phyloP scores from a whole-genome alignment of 2,888 invertebrate genomes.

The Amblyteles armatorius region DNA sequence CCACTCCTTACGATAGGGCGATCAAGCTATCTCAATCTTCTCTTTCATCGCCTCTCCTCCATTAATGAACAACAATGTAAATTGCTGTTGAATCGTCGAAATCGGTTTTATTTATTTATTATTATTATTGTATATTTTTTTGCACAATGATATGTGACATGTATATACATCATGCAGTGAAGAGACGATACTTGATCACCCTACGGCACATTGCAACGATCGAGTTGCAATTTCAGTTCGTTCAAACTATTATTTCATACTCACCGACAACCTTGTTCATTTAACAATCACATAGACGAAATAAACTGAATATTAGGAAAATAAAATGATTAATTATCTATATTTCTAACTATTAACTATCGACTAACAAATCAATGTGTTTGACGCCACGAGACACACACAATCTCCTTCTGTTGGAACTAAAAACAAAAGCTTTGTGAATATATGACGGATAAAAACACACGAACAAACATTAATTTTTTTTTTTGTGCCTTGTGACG shows the following conservation, averaged over 20 bases:
- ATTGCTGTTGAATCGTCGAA: constrained; percentile 9
- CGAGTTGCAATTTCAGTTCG: constrained; percentile 62
- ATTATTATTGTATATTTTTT: background rate
- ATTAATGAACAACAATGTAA: background rate
- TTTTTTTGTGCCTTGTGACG: constrained; percentile 11
- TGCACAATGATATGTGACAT: constrained; percentile 4
- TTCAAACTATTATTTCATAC: constrained; percentile 45
- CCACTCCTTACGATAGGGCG: constrained; percentile 81
- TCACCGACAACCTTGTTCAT: constrained; percentile 56
- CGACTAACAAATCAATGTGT: constrained; percentile 11
- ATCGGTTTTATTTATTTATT: background rate
- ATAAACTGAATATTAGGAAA: constrained; percentile 42
- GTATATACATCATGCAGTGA: background rate
- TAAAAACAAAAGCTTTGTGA: constrained; percentile 14
- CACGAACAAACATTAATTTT: background rate
- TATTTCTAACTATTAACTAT: constrained; percentile 14
- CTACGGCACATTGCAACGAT: constrained; percentile 43
- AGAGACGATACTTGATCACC: constrained; percentile 63
- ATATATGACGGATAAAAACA: background rate
- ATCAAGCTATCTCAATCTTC: constrained; percentile 69
- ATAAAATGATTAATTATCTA: constrained; percentile 28
- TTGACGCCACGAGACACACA: constrained; percentile 16
- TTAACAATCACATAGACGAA: constrained; percentile 35
- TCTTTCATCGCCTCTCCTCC: background rate
- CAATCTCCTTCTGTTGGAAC: constrained; percentile 21